Evolutionary conservation across 2,888 invertebrate genomes (phyloP).

Genomic region (Macaria liturata): DNA sequence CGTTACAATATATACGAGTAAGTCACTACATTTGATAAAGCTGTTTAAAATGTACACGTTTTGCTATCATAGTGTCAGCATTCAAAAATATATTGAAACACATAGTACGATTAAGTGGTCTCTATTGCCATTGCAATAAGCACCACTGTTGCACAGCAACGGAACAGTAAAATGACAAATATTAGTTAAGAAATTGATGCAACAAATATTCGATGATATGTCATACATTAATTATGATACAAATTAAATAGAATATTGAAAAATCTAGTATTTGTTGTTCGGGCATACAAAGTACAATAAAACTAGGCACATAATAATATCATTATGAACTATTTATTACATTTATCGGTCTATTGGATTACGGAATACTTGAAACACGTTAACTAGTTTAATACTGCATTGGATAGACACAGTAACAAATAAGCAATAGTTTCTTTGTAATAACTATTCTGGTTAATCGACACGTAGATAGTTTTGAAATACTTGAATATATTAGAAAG

Average conservation of each 20-base stretch:
- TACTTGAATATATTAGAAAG: no score
- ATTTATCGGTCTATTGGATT: constrained; percentile 54
- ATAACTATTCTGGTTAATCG: no score
- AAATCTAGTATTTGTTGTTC: constrained; percentile 40
- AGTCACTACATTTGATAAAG: no score
- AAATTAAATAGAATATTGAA: constrained; percentile 19
- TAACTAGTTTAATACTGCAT: constrained; percentile 66
- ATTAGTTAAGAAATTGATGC: constrained; percentile 23
- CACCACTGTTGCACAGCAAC: constrained; percentile 7
- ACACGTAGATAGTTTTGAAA: no score
- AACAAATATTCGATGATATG: constrained; percentile 37
- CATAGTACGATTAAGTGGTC: no score
- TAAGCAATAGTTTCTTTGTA: constrained; percentile 27
- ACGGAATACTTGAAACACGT: constrained; percentile 60
- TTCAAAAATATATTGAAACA: no score
- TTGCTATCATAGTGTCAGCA: no score
- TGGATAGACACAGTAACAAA: constrained; percentile 62
- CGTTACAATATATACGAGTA: neutral
- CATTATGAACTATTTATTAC: constrained; percentile 44
- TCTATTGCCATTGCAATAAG: neutral
- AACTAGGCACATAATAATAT: constrained; percentile 42
- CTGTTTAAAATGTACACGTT: no score
- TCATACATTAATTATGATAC: constrained; percentile 24
- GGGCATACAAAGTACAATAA: constrained; percentile 56
- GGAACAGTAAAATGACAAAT: constrained; percentile 15